These are phyloP conservation scores for pig (Sus scrofa) DNA, from an alignment of 2,113 vertebrate species.

Conservation along the genomic window DNA sequence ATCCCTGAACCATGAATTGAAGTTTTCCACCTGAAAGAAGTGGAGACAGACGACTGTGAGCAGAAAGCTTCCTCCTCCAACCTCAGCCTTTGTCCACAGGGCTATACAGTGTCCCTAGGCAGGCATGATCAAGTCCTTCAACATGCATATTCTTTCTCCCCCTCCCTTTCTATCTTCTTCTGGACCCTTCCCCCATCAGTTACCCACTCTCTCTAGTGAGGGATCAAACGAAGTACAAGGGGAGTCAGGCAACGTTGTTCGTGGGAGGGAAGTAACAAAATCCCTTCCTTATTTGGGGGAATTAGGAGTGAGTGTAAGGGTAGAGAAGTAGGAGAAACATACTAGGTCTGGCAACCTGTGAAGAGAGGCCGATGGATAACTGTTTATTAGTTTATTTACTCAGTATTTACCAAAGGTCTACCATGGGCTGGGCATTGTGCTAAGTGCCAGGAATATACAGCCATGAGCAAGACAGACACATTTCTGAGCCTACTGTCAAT, in stretches of 20 bases:
- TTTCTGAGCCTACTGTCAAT: background rate
- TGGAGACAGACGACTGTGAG: background rate
- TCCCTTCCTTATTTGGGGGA: background rate
- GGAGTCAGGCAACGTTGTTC: background rate
- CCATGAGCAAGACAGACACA: background rate
- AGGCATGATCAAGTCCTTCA: background rate
- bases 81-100: background rate
- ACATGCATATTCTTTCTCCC: background rate
- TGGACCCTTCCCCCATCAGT: background rate
- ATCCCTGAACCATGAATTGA: slow-evolving; percentile 81
- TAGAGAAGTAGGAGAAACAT: background rate
- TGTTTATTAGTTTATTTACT: slow-evolving; percentile 44
- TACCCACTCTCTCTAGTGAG: background rate
- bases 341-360: background rate
- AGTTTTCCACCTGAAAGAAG: slow-evolving; percentile 77
- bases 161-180: background rate
- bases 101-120: background rate
- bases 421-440: background rate
- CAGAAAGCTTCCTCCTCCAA: background rate
- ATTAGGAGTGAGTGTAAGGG: background rate
- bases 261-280: background rate
- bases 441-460: background rate
- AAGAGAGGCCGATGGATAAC: background rate
- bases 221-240: background rate
- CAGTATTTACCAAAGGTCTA: slow-evolving; percentile 21